phyloP scores from a whole-genome alignment of 1,140 invertebrate species.

The Dendrolimus kikuchii region DNA sequence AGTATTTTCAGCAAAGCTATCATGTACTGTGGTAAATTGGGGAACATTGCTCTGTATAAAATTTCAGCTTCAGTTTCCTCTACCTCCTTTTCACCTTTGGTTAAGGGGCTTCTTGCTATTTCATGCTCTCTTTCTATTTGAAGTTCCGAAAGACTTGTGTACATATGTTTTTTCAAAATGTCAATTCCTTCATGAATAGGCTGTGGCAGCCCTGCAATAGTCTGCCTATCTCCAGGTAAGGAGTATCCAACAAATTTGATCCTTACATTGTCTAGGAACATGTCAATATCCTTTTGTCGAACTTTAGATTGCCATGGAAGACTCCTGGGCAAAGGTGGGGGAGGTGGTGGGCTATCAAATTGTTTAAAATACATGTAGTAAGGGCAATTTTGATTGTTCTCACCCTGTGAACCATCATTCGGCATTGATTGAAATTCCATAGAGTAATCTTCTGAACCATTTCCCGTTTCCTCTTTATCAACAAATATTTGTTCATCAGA shows the following conservation, averaged over 20 bases:
- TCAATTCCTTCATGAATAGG: slow-evolving; percentile 96
- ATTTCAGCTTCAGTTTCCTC: slow-evolving; percentile 88
- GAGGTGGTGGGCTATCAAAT: slow-evolving; percentile 68
- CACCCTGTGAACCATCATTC: slow-evolving; percentile 40
- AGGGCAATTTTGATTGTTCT: slow-evolving; percentile 49
- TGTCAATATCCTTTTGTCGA: slow-evolving; percentile 92
- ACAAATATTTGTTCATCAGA: slow-evolving; percentile 79
- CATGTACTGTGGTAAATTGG: slow-evolving; percentile 96
- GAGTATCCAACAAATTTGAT: slow-evolving; percentile 97
- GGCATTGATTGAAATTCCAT: slow-evolving; percentile 64
- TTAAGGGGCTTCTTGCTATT: slow-evolving; percentile 83
- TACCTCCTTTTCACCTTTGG: slow-evolving; percentile 82
- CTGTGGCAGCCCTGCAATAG: slow-evolving; percentile 92
- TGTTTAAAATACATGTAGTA: slow-evolving; percentile 63
- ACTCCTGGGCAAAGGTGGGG: slow-evolving; percentile 72
- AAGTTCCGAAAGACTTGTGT: slow-evolving; percentile 86
- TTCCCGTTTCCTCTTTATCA: slow-evolving; percentile 76
- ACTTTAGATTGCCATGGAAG: slow-evolving; percentile 98
- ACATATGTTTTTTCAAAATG: slow-evolving; percentile 91
- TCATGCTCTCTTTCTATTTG: slow-evolving; percentile 90
- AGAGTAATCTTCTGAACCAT: slow-evolving; percentile 65
- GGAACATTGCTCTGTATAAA: slow-evolving; percentile 92
- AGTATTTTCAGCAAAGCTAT: slow-evolving; percentile 98
- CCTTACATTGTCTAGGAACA: slow-evolving; percentile 92
- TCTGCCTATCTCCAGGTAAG: slow-evolving; percentile 87